A percentile compares a stretch with the other conserved stretches of the same genome.
These are phyloP conservation scores for Lasioglossum villosulum DNA, from an alignment of 2,888 invertebrate species.

Conservation along the genomic window DNA sequence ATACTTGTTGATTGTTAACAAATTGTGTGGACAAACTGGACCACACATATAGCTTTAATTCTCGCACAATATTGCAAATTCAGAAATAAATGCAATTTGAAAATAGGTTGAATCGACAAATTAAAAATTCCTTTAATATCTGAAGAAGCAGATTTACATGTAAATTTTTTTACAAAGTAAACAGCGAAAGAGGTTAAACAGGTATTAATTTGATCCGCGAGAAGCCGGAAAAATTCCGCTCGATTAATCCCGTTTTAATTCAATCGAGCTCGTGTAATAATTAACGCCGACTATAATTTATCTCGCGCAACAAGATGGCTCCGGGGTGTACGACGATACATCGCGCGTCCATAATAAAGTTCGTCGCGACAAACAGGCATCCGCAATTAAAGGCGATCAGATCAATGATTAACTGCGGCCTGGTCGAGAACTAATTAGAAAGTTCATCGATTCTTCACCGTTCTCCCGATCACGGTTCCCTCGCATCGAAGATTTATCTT, in stretches of 20 bases:
- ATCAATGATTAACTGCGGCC: constrained; percentile 32
- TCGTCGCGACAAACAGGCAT: constrained; percentile 11
- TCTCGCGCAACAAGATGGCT: background rate
- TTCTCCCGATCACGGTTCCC: background rate
- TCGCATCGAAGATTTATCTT: constrained; percentile 32
- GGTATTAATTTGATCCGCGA: background rate
- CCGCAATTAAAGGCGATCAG: constrained; percentile 36
- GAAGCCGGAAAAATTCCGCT: background rate
- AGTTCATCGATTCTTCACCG: constrained; percentile 46
- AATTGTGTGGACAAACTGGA: too few species aligned
- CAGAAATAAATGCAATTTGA: too few species aligned
- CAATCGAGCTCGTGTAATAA: background rate
- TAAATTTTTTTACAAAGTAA: background rate
- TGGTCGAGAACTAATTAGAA: constrained; percentile 42
- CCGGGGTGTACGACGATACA: background rate
- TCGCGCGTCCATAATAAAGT: constrained; percentile 16
- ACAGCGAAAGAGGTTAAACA: background rate
- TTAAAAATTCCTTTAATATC: background rate
- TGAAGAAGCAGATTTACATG: background rate
- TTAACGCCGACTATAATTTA: constrained; percentile 5
- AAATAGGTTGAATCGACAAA: too few species aligned
- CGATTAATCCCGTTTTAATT: background rate
- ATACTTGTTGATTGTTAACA: background rate
- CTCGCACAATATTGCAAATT: too few species aligned
- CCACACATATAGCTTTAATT: too few species aligned